These are phyloP conservation scores for Pycnomerus fuliginosus DNA, from an alignment of 2,888 invertebrate genomes.

Conservation along the genomic window DNA sequence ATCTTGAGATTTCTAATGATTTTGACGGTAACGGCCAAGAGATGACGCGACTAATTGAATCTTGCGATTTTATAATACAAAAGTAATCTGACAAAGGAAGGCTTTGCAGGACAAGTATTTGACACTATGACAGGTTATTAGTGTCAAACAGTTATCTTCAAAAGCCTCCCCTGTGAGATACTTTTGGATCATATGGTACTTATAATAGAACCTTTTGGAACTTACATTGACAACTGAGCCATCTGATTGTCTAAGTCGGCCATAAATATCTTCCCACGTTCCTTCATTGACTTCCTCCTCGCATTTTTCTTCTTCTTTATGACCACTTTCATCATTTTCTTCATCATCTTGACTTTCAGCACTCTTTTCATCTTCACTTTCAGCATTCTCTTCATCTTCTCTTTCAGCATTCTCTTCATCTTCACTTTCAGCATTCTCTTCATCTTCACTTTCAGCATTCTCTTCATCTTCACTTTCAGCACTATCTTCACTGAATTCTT, in stretches of 20 bases:
- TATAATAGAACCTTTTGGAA: too few species aligned
- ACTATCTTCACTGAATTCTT: slow-evolving; percentile 55
- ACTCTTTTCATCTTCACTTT: slow-evolving; percentile 16
- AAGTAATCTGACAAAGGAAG: too few species aligned
- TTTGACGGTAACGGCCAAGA: too few species aligned
- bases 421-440: slow-evolving; percentile 19
- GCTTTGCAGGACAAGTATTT: too few species aligned
- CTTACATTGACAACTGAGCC: slow-evolving; percentile 73
- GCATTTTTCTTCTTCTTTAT: slow-evolving; percentile 28
- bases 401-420: slow-evolving; percentile 31
- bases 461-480: slow-evolving; percentile 8
- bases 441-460: slow-evolving; percentile 9
- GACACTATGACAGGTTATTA: too few species aligned
- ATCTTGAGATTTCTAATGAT: too few species aligned
- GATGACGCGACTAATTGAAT: too few species aligned
- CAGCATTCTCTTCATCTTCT: slow-evolving; percentile 31
- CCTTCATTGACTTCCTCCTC: slow-evolving; percentile 33
- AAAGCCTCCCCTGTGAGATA: too few species aligned
- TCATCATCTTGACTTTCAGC: slow-evolving; percentile 11
- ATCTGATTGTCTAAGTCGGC: slow-evolving; percentile 75
- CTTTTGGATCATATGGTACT: too few species aligned
- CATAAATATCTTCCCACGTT: slow-evolving; percentile 91
- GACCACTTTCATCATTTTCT: slow-evolving; percentile 24
- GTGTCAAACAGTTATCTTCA: too few species aligned
- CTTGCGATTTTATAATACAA: too few species aligned